Base-by-base conservation (phyloP, 2,888 invertebrate genomes). In the Polydrusus cervinus region DNA sequence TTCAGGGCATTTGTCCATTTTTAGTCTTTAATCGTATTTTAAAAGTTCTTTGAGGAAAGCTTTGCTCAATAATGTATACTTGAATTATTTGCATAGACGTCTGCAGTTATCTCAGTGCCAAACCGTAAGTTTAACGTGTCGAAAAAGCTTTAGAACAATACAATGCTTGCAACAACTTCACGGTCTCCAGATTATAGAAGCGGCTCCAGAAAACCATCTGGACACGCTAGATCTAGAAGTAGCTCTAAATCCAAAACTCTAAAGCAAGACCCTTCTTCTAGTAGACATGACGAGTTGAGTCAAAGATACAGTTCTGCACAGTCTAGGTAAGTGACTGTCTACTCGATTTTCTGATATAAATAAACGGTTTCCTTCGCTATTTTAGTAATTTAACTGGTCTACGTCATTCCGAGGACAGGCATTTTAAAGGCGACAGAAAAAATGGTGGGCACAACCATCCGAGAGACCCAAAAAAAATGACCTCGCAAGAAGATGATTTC, bases 401-500 rank as follows among this genome's bases (percentile, higher is more conserved):
- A n/a, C 67, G 57, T 18, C 64, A 72, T 38, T 25, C 55, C n/a
- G 71, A 70, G 13, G 70, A 71, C 10, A 49, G 65, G 40, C 16
- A 57, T 51, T 55, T 40, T 34, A 75, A 72, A 64, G 9, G 13
- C 20, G 76, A 76, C 3, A 69, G 71, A 30, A 76, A 65, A 40
- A 75, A 77, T 71, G 57, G 71, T n/a, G 76, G 72, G 43, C 68
- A 79, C 38, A 34, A 45, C 34, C 65, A 64, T 30, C 69, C 71
- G 9, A 68, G 74, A 69, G 79, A 75, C 10, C 34, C 66, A 1
- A 71, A 70, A 8, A 78, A 71, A 74, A 81, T 79, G 70, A 78
- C 75, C 45, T 74, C 55, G 62, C 76, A 78, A 69, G 91, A 91
- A 79, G 92, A 92, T 75, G 92, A 92, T 80, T 92, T 92, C 78